Conservation (phyloP, 2,113 vertebrate genomes). For the Uria lomvia region DNA sequence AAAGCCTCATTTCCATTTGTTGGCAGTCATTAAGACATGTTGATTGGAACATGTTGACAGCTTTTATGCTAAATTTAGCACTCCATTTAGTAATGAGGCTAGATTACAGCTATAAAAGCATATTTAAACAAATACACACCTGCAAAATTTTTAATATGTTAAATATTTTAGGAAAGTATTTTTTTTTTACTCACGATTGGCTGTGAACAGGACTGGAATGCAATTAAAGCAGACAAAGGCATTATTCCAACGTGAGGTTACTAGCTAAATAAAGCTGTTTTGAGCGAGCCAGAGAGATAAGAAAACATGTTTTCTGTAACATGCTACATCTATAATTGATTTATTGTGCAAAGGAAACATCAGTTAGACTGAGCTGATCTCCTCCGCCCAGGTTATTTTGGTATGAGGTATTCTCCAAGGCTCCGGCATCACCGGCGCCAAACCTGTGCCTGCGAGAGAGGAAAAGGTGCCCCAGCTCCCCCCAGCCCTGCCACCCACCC, state of each 20-base stretch:
- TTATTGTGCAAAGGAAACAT: neutral
- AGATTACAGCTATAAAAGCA: neutral
- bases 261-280: neutral
- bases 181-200: neutral
- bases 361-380: neutral
- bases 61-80: slow-evolving; percentile 37
- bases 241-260: neutral
- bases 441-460: accelerated
- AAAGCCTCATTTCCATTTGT: slow-evolving; percentile 1
- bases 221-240: neutral
- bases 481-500: accelerated
- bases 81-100: slow-evolving; percentile 19
- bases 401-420: too few relatives aligned
- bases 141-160: neutral
- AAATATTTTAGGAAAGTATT: neutral
- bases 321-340: neutral
- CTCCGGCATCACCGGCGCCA: neutral
- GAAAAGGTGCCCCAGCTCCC: neutral
- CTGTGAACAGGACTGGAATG: neutral
- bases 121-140: slow-evolving; percentile 36
- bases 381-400: accelerated
- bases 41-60: slow-evolving; percentile 13
- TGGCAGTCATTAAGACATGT: slow-evolving; percentile 2
- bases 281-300: neutral
- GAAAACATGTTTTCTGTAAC: neutral